A percentile compares a stretch with the other conserved stretches of the same genome.
Conservation (phyloP, 2,888 invertebrate genomes). For the Drosophila testacea region DNA sequence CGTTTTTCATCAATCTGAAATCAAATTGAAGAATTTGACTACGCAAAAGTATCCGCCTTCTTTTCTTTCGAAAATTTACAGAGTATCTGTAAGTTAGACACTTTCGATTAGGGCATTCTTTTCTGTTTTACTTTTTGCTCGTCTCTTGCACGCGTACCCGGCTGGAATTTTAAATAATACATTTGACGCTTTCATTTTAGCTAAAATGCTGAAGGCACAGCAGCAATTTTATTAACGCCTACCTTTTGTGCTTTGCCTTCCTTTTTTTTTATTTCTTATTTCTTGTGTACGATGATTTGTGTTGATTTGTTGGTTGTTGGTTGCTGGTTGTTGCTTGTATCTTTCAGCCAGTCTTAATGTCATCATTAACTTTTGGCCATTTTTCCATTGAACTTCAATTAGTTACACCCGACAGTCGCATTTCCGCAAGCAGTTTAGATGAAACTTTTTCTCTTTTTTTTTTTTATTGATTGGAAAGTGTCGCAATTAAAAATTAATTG, state of each 20-base stretch:
- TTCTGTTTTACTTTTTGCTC: constrained; percentile 12
- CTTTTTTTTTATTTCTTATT: constrained; percentile 21
- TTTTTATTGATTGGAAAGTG: constrained; percentile 59
- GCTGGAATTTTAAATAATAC: constrained; percentile 71
- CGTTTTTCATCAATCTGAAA: too few species aligned
- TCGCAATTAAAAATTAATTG: constrained; percentile 72
- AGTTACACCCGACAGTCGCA: constrained; percentile 48
- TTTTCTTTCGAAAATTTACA: neutral
- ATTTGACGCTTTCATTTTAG: constrained; percentile 74
- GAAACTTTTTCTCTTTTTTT: constrained; percentile 22
- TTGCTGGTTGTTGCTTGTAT: constrained; percentile 7
- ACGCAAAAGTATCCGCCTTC: too few species aligned
- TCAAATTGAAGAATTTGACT: too few species aligned
- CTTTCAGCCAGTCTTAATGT: constrained; percentile 53
- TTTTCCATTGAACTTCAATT: constrained; percentile 70
- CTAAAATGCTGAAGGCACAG: constrained; percentile 58
- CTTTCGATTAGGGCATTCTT: constrained; percentile 13
- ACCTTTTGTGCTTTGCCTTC: constrained; percentile 34
- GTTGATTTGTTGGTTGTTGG: constrained; percentile 30
- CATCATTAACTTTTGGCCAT: constrained; percentile 69
- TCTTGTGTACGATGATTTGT: constrained; percentile 26
- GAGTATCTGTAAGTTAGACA: constrained; percentile 8
- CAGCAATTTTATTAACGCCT: constrained; percentile 54
- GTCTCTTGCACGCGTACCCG: constrained; percentile 42
- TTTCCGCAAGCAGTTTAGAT: constrained; percentile 32